Conservation (phyloP, 2,888 invertebrate species). For the Drosophila basisetae region DNA sequence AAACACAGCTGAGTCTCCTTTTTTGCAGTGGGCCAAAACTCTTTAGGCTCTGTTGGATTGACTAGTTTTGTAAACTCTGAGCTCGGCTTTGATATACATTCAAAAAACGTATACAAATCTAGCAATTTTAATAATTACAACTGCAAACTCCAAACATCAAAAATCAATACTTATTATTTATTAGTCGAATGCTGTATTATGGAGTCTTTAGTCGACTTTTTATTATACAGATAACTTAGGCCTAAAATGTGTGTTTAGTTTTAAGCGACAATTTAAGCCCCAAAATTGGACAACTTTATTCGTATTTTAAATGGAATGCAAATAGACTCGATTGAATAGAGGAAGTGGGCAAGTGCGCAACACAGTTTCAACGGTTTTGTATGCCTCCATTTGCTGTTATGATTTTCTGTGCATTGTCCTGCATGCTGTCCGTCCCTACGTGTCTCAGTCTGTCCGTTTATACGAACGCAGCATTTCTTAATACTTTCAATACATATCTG, state of each 20-base stretch:
- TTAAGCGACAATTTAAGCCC: not conserved
- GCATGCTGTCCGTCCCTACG: no score
- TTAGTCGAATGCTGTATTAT: not conserved
- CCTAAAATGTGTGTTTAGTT: not conserved
- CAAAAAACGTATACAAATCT: not conserved
- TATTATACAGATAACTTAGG: not conserved
- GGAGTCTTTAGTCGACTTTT: not conserved
- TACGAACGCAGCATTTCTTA: no score
- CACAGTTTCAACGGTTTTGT: no score
- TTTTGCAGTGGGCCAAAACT: not conserved
- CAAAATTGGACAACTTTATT: not conserved
- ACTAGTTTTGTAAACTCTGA: not conserved
- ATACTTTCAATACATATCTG: no score
- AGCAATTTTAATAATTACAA: not conserved
- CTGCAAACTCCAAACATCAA: not conserved
- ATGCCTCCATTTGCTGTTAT: not conserved
- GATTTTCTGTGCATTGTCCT: not conserved
- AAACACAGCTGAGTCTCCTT: not conserved
- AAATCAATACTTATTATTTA: not conserved
- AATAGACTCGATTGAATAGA: not conserved
- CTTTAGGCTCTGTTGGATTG: conserved; percentile 7
- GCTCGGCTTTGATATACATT: not conserved
- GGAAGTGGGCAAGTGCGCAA: not conserved
- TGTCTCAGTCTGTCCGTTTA: no score
- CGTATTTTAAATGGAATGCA: not conserved